Evolutionary conservation across 1,140 invertebrate genomes (phyloP).

Genomic region (Pseudoatta argentina): DNA sequence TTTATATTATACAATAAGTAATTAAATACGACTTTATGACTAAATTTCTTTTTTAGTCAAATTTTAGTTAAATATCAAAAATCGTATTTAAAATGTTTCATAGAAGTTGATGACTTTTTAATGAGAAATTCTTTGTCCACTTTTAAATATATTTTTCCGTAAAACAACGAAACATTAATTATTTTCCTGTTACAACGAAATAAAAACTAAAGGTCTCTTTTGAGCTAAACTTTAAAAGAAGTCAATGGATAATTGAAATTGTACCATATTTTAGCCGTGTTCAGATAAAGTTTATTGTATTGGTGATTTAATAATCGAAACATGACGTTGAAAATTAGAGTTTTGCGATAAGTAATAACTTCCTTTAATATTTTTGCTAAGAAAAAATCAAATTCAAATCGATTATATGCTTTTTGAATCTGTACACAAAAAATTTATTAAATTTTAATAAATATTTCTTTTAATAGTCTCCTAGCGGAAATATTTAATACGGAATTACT

Average conservation of each 20-base stretch:
- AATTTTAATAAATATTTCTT: too few species aligned
- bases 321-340: neutral
- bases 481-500: too few species aligned
- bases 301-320: neutral
- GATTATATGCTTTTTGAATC: neutral
- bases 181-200: neutral
- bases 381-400: neutral
- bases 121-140: neutral
- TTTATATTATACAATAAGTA: neutral
- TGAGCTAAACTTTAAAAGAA: neutral
- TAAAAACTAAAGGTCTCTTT: neutral
- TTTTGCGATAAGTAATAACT: neutral
- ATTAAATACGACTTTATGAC: neutral
- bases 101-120: constrained; percentile 15
- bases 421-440: too few species aligned
- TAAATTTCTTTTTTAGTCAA: neutral
- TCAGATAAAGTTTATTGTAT: neutral
- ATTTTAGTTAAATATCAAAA: neutral
- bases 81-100: neutral
- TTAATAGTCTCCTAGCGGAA: too few species aligned
- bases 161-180: neutral
- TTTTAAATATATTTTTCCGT: neutral
- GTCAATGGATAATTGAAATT: neutral
- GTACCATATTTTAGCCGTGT: neutral
- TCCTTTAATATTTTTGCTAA: neutral